Conservation (phyloP, 2,888 invertebrate species). For the Mythimna vitellina region DNA sequence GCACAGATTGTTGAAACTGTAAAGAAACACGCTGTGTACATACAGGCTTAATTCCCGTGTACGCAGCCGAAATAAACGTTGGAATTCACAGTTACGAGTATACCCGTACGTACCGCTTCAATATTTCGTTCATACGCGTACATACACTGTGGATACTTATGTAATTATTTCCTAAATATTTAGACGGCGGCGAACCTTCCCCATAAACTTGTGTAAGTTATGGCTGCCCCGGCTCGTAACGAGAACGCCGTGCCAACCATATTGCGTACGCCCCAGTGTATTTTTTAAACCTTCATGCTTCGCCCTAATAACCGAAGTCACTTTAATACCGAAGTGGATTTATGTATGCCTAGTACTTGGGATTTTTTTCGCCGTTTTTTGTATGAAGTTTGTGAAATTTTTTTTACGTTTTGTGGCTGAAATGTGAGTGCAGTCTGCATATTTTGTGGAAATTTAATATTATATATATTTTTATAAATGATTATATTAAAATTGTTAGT, state of each 20-base stretch:
- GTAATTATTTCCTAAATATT: conserved; percentile 84
- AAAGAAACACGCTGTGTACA: conserved; percentile 36
- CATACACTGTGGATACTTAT: conserved; percentile 69
- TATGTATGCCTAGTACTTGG: conserved; percentile 52
- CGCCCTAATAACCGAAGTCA: conserved; percentile 62
- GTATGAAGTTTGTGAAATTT: conserved; percentile 8
- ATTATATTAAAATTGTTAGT: too few species aligned
- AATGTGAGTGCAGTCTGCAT: not conserved
- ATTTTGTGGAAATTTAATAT: not conserved
- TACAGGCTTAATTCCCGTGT: conserved; percentile 37
- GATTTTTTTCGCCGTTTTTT: conserved; percentile 10
- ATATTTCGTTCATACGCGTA: conserved; percentile 63
- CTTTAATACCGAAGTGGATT: conserved; percentile 62
- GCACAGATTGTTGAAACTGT: conserved; percentile 29
- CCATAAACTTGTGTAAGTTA: conserved; percentile 81
- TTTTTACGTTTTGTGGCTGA: not conserved
- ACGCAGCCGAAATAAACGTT: conserved; percentile 40
- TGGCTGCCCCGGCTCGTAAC: conserved; percentile 72
- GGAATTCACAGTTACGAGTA: conserved; percentile 49
- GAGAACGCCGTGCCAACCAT: conserved; percentile 65
- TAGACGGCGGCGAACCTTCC: conserved; percentile 73
- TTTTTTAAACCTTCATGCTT: conserved; percentile 69
- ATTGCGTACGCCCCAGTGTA: conserved; percentile 64
- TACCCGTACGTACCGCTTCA: conserved; percentile 42
- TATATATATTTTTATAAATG: too few species aligned